Evolutionary conservation across 2,113 vertebrate species (phyloP), one percentile per base, ranked within the genome.

Genomic region (Casuarius casuarius): DNA sequence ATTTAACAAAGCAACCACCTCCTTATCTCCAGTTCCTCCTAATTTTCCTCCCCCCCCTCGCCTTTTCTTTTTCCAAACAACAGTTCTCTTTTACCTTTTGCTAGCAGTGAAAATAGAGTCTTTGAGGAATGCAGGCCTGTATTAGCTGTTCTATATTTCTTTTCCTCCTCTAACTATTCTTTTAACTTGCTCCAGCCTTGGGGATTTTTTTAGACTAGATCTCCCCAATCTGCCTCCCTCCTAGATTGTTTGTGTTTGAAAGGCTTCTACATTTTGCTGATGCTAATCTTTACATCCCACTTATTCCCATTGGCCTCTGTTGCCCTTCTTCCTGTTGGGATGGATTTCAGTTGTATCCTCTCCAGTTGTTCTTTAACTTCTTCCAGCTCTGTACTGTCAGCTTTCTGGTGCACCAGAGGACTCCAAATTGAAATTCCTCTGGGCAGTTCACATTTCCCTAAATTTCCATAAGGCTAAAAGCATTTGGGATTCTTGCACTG

Each of bases 201-300:
- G 12, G 10, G 17, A 14, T 51, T 75, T 77, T 28, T 76, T 46
- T 3, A 67, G 16, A 81, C 44, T 84, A 89, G 12, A 12, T 90
- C 28, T 92, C 77, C 38, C 14, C 38, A 82, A 0, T 59, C 62
- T 89, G 31, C 58, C 48, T 92, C 46, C 44, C 38, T 93, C 67
- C 35, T 44, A 61, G 52, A 52, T 9, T 89, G 58, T 77, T 91
- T 92, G 73, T 93, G 59, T 88, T 93, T 91, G 68, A 94, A 81
- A 97, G 65, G 83, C 46, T 81, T 87, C 18, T 76, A 31, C 78
- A 46, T 85, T 90, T 77, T 94, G 26, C 94, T 94, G 68, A 79
- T 86, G 80, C 89, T 94, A 84, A 95, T 95, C 92, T 94, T 94
- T 95, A 92, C 87, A 82, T 96, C 87, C 89, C 78, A 33, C 61